phyloP scores from a whole-genome alignment of 2,113 vertebrate genomes.

The Pituophis catenifer region DNA sequence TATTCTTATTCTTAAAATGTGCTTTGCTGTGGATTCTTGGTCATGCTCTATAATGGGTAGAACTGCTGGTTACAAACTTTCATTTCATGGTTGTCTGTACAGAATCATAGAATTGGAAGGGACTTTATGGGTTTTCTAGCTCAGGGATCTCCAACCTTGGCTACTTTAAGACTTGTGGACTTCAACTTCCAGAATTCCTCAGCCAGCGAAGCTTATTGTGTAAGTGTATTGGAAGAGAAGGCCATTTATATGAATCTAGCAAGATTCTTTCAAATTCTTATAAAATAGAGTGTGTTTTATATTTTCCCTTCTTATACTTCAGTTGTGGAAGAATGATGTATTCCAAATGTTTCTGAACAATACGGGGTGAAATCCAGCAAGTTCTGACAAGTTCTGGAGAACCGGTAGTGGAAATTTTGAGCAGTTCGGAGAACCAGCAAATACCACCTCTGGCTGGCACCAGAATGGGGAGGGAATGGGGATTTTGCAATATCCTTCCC shows the following conservation, averaged over 20 bases:
- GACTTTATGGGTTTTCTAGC: not conserved
- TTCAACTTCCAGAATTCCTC: not conserved
- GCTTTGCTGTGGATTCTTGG: not conserved
- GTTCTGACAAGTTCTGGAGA: no score
- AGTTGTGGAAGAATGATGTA: not conserved
- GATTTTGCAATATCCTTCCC: no score
- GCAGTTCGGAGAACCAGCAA: no score
- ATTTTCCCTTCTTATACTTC: not conserved
- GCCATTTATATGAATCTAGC: not conserved
- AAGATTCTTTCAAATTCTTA: not conserved
- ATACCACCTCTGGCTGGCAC: no score
- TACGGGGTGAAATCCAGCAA: no score
- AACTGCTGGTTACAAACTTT: not conserved
- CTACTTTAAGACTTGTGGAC: not conserved
- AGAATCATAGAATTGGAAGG: not conserved
- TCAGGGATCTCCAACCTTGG: no score
- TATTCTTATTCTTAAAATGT: not conserved
- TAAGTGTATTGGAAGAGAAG: not conserved
- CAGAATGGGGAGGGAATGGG: no score
- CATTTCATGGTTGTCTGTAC: not conserved
- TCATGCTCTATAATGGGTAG: not conserved
- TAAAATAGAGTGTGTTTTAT: not conserved
- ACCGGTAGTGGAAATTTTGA: no score
- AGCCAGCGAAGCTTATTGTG: not conserved
- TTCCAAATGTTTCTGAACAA: not conserved